These are phyloP conservation scores for Eueides isabella DNA, from an alignment of 1,140 invertebrate species.

Conservation along the genomic window DNA sequence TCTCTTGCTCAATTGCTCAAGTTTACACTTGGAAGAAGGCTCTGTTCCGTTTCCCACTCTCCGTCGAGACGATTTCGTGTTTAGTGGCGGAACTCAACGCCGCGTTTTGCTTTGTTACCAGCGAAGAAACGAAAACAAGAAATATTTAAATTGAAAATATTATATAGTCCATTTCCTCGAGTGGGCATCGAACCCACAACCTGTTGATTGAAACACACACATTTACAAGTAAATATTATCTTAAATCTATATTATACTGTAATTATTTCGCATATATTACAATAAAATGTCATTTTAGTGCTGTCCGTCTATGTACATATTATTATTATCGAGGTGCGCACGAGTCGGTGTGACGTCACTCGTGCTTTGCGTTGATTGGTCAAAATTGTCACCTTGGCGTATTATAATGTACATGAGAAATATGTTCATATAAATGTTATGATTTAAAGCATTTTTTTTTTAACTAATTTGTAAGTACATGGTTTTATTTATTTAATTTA, in stretches of 20 bases:
- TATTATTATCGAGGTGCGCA: conserved; percentile 25
- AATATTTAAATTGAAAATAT: no score
- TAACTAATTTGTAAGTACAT: not conserved
- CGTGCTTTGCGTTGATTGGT: conserved; percentile 25
- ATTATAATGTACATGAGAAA: conserved; percentile 19
- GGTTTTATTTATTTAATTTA: no score
- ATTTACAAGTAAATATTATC: not conserved
- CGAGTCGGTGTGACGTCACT: conserved; percentile 36
- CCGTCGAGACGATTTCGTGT: no score
- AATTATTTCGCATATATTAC: not conserved
- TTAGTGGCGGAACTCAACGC: no score
- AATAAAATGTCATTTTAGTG: conserved; percentile 4
- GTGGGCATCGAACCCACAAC: not conserved
- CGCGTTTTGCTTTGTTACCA: no score
- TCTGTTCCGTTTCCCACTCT: no score
- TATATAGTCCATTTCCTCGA: no score
- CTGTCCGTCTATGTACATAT: not conserved
- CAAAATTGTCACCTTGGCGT: conserved; percentile 35
- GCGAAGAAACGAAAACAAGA: no score
- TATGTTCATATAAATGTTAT: not conserved
- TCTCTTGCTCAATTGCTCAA: not conserved
- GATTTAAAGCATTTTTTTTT: not conserved
- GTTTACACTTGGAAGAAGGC: no score
- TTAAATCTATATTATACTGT: not conserved
- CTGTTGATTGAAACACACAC: no score